A percentile compares a stretch with the other conserved stretches of the same genome.
Conservation (phyloP, 2,113 vertebrate genomes). For the Ctenomys sociabilis region DNA sequence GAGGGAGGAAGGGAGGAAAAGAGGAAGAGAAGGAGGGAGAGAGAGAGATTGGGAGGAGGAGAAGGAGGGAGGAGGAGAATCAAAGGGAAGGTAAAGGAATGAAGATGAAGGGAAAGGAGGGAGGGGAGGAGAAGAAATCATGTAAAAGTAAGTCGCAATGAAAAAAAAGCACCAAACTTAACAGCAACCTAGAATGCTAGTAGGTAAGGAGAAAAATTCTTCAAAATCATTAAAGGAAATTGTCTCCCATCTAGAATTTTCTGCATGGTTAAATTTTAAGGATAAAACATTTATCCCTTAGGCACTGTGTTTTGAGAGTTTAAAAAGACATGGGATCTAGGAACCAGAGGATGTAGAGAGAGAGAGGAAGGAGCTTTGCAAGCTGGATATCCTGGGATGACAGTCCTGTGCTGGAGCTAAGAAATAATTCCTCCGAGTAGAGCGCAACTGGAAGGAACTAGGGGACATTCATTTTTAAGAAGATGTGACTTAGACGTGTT, state of each 20-base stretch:
- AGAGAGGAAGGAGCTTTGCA: neutral
- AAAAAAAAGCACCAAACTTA: slow-evolving; percentile 30
- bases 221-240: slow-evolving; percentile 9
- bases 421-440: neutral
- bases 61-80: neutral
- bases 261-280: slow-evolving; percentile 12
- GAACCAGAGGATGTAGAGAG: neutral
- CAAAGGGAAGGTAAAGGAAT: neutral
- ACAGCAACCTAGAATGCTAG: neutral
- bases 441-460: neutral
- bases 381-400: neutral
- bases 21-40: no score
- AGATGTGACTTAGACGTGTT: neutral
- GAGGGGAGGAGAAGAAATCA: neutral
- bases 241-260: slow-evolving; percentile 30
- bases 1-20: no score
- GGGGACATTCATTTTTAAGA: neutral
- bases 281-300: slow-evolving; percentile 2
- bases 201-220: slow-evolving; percentile 4
- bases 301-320: neutral
- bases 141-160: neutral
- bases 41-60: no score
- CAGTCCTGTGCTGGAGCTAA: neutral
- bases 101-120: neutral
- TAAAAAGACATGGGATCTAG: neutral